phyloP scores from a whole-genome alignment of 2,888 invertebrate genomes.

The Sympetrum striolatum region DNA sequence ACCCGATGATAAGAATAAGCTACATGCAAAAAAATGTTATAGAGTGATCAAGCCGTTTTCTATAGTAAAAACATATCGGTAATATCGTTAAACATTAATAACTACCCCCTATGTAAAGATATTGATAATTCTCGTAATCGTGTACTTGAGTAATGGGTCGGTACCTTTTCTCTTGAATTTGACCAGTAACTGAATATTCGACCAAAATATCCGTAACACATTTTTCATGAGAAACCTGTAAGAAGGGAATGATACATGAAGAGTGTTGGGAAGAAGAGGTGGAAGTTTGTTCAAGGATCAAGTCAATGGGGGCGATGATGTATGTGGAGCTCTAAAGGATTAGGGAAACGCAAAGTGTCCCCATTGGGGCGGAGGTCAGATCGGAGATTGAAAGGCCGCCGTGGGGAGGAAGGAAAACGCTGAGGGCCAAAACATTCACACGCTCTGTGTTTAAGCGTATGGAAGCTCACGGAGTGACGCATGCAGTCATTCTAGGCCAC shows the following conservation, averaged over 20 bases:
- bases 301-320: background rate
- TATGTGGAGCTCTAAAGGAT: background rate
- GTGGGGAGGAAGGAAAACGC: background rate
- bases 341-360: background rate
- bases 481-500: background rate
- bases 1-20: too few species aligned
- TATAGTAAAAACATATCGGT: too few species aligned
- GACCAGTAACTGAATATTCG: too few species aligned
- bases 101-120: too few species aligned
- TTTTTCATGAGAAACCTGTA: too few species aligned
- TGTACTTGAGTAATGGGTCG: too few species aligned
- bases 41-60: too few species aligned
- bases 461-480: conserved; percentile 26
- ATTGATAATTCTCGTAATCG: too few species aligned
- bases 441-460: conserved; percentile 25
- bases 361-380: background rate
- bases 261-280: background rate
- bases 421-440: conserved; percentile 1
- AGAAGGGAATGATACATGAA: background rate
- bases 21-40: too few species aligned
- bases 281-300: background rate
- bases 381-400: background rate
- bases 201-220: too few species aligned
- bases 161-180: too few species aligned
- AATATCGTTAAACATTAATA: too few species aligned